These are phyloP conservation scores for Chloroclysta siterata DNA, from an alignment of 2,888 invertebrate genomes.

Conservation along the genomic window DNA sequence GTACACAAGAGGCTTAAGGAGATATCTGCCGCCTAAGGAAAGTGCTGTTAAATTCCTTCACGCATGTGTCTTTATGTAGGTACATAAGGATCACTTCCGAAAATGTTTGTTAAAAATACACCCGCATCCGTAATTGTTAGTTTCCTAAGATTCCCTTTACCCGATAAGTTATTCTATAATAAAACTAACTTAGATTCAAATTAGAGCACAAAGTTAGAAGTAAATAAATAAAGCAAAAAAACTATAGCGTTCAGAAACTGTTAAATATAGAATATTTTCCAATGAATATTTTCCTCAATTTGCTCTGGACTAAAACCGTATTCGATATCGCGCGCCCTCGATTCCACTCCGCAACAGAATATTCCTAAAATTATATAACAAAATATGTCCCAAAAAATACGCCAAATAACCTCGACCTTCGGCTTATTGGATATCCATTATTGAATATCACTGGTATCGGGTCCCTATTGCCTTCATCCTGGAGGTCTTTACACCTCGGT, in stretches of 20 bases:
- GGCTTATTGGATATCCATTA: slow-evolving; percentile 39
- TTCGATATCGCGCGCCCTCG: slow-evolving; percentile 4
- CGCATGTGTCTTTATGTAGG: no score
- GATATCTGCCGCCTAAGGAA: no score
- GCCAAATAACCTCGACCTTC: slow-evolving; percentile 25
- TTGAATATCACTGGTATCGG: slow-evolving; percentile 27
- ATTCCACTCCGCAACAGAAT: slow-evolving; percentile 19
- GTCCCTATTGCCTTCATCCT: slow-evolving; percentile 20
- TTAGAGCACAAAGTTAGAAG: no score
- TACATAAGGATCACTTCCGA: no score
- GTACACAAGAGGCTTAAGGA: no score
- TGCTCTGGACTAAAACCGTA: slow-evolving; percentile 8
- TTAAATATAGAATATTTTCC: neutral
- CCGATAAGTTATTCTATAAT: no score
- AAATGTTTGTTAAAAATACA: no score
- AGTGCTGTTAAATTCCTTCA: no score
- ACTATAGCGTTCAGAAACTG: no score
- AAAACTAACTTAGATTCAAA: no score
- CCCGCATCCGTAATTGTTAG: no score
- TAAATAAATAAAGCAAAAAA: neutral
- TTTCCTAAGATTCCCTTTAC: no score
- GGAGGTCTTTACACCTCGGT: slow-evolving; percentile 1
- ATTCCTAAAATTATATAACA: slow-evolving; percentile 29
- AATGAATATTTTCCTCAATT: neutral
- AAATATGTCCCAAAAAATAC: slow-evolving; percentile 36